Evolutionary conservation across 2,888 invertebrate species (phyloP), one percentile per base, ranked within the genome.

Genomic region (Synanthedon tipuliformis): DNA sequence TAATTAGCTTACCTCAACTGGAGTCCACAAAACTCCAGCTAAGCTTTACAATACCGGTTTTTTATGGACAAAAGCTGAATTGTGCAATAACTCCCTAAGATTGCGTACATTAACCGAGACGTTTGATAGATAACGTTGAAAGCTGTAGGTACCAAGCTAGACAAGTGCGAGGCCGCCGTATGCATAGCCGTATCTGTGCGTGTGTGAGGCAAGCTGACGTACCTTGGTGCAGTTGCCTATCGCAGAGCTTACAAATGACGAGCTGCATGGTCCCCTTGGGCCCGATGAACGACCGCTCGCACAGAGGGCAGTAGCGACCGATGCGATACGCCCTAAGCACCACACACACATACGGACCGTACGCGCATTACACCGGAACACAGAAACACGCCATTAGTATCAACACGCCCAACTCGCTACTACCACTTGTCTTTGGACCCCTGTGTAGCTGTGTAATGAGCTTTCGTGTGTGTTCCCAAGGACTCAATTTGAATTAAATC

Each of bases 221-320:
- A 88, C 88, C 88, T 88, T 88, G 88, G 76, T 88, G 88, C 70
- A 83, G 86, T 76, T 88, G 87, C 81, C 87, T 86, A 87, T 88
- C 88, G 85, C 88, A 88, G 75, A 88, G 86, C 69, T 86, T 87
- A 84, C 88, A 88, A 71, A 88, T 88, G 85, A 88, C 87, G 80
- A 88, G 88, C 79, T 90, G 91, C 89, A 90, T 89, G 74, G 90
- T 90, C 79, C 90, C 90, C 84, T 90, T 90, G 77, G 88, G 89
- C 71, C 89, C 89, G 87, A 89, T 89, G 89, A 90, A 91, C 82
- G 91, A 91, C 83, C 91, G 90, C 73, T 90, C 90, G 88, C 92
- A 92, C 78, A 90, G 89, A 72, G 91, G 91, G 85, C 92, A 92
- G 89, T 90, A 92, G 80, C 91, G 90, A 81, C 91, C 92, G 86